phyloP scores from a whole-genome alignment of 2,888 invertebrate species.

The Eupithecia subumbrata region DNA sequence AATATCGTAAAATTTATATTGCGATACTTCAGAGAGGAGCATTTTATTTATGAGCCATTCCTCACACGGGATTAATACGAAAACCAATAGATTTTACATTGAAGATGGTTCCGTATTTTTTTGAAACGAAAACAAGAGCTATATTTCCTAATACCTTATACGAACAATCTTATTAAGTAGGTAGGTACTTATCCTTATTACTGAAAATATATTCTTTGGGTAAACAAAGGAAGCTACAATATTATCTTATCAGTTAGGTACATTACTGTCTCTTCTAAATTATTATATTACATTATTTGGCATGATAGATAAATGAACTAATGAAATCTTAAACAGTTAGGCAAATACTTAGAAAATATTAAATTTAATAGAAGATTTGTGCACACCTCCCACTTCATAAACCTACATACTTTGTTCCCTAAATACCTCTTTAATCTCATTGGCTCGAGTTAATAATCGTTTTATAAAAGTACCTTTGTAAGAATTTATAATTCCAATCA shows the following conservation, averaged over 20 bases:
- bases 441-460: constrained; percentile 3
- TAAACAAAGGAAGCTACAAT: background rate
- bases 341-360: background rate
- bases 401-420: constrained; percentile 7
- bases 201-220: constrained; percentile 8
- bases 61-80: constrained; percentile 14
- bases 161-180: background rate
- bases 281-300: background rate
- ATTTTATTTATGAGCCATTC: constrained; percentile 22
- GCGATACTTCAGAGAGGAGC: constrained; percentile 51
- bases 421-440: constrained; percentile 1
- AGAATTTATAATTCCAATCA: constrained; percentile 36
- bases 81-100: constrained; percentile 12
- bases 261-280: background rate
- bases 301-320: background rate
- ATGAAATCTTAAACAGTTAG: background rate
- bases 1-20: constrained; percentile 53
- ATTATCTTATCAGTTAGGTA: constrained; percentile 1
- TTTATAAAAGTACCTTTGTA: constrained; percentile 31
- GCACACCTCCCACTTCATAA: background rate
- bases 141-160: background rate
- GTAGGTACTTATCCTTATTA: background rate
- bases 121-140: background rate
- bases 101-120: constrained; percentile 12
- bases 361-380: background rate